Percentiles rank a stretch among this genome's conserved stretches.
These are phyloP conservation scores for Phalanger gymnotis DNA, from an alignment of 2,797 vertebrate genomes.

Conservation along the genomic window DNA sequence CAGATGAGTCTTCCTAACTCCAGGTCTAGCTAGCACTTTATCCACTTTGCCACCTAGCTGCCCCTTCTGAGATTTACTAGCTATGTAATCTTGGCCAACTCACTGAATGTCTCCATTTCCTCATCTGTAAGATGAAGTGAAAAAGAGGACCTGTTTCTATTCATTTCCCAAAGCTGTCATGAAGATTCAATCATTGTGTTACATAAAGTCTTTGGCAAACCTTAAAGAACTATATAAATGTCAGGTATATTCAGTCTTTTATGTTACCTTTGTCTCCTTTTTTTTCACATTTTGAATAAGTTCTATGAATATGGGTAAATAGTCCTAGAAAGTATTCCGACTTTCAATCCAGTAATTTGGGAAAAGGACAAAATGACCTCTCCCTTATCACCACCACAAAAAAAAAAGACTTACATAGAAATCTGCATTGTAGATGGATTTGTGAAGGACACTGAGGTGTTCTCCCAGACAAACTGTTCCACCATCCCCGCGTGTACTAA, in stretches of 20 bases:
- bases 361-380: not conserved
- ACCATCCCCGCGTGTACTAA: slow-evolving; percentile 62
- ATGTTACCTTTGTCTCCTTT: not conserved
- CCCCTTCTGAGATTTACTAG: not conserved
- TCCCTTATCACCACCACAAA: fast-evolving
- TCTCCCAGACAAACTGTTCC: slow-evolving; percentile 53
- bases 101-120: not conserved
- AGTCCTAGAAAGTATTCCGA: not conserved
- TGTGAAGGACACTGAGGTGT: slow-evolving; percentile 37
- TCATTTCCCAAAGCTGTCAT: not conserved
- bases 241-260: not conserved
- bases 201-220: not conserved
- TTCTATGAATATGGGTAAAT: slow-evolving; percentile 26
- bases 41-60: not conserved
- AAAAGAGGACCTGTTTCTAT: slow-evolving; percentile 18
- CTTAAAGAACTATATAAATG: not conserved
- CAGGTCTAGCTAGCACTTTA: not conserved
- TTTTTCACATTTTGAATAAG: not conserved
- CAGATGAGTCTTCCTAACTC: not conserved
- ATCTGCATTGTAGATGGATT: not conserved
- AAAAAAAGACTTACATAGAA: slow-evolving; percentile 31
- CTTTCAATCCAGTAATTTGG: slow-evolving; percentile 9
- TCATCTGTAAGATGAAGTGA: not conserved
- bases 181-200: not conserved
- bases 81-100: not conserved